phyloP scores from a whole-genome alignment of 1,140 invertebrate genomes.

The Oedothorax gibbosus region DNA sequence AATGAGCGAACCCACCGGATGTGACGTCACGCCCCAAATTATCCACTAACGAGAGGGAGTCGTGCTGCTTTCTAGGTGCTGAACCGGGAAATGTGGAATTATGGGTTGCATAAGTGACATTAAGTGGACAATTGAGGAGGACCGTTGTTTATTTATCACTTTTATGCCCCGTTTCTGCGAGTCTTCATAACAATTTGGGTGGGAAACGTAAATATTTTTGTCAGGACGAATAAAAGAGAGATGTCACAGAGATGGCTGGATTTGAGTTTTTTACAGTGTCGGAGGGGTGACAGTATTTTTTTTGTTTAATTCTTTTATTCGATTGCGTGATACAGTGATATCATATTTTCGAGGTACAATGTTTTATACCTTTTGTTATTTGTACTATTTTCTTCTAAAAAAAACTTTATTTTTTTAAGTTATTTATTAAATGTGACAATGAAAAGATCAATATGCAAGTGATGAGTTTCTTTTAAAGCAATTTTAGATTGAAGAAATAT shows the following conservation, averaged over 20 bases:
- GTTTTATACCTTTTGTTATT: too few species aligned
- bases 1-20: conserved; percentile 43
- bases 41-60: conserved; percentile 49
- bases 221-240: not conserved
- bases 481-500: too few species aligned
- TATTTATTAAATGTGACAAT: too few species aligned
- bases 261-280: not conserved
- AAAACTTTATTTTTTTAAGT: too few species aligned
- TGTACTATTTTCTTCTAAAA: too few species aligned
- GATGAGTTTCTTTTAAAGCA: too few species aligned
- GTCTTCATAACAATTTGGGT: not conserved
- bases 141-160: conserved; percentile 22
- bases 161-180: conserved; percentile 8
- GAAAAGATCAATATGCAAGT: too few species aligned
- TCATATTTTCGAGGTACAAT: too few species aligned
- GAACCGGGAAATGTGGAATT: conserved; percentile 34
- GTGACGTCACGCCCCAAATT: conserved; percentile 53
- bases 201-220: conserved; percentile 15
- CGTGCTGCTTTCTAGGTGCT: conserved; percentile 12
- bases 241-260: not conserved
- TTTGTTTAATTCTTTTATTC: too few species aligned
- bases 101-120: conserved; percentile 53
- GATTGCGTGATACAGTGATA: too few species aligned
- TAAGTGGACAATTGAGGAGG: conserved; percentile 33
- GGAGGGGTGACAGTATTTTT: too few species aligned